These are phyloP conservation scores for Potorous gilbertii DNA, from an alignment of 2,797 vertebrate species.

Conservation along the genomic window DNA sequence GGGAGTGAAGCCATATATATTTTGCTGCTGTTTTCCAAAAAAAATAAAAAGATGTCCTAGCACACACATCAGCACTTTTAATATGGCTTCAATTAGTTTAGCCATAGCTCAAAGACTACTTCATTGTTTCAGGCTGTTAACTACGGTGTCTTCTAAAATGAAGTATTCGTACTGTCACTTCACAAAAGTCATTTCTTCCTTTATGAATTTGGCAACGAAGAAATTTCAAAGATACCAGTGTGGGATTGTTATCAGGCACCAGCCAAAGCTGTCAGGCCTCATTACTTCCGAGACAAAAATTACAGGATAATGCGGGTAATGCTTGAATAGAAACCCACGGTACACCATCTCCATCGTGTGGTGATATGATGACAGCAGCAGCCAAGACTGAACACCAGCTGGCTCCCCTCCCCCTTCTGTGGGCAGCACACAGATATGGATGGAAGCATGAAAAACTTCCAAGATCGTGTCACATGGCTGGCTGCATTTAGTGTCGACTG, in stretches of 20 bases:
- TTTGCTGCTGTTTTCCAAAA: slow-evolving; percentile 41
- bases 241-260: slow-evolving; percentile 80
- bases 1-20: slow-evolving; percentile 10
- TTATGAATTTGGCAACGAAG: slow-evolving; percentile 83
- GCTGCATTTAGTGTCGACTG: slow-evolving; percentile 25
- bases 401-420: not conserved
- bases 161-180: slow-evolving; percentile 82
- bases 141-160: slow-evolving; percentile 81
- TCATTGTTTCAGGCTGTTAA: slow-evolving; percentile 84
- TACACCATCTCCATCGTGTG: not conserved
- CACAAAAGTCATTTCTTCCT: slow-evolving; percentile 80
- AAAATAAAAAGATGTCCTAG: slow-evolving; percentile 52
- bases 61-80: slow-evolving; percentile 77
- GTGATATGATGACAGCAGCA: slow-evolving; percentile 75
- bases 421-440: not conserved
- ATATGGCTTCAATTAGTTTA: slow-evolving; percentile 79
- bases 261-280: slow-evolving; percentile 84
- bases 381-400: slow-evolving; percentile 68
- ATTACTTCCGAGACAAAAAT: slow-evolving; percentile 86
- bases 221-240: slow-evolving; percentile 82
- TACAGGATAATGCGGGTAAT: slow-evolving; percentile 80
- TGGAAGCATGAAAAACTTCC: not conserved
- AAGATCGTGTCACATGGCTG: slow-evolving; percentile 21
- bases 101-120: slow-evolving; percentile 74
- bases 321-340: slow-evolving; percentile 61